Conservation (phyloP, 1,140 invertebrate species). For the Andrena cerasifolii region DNA sequence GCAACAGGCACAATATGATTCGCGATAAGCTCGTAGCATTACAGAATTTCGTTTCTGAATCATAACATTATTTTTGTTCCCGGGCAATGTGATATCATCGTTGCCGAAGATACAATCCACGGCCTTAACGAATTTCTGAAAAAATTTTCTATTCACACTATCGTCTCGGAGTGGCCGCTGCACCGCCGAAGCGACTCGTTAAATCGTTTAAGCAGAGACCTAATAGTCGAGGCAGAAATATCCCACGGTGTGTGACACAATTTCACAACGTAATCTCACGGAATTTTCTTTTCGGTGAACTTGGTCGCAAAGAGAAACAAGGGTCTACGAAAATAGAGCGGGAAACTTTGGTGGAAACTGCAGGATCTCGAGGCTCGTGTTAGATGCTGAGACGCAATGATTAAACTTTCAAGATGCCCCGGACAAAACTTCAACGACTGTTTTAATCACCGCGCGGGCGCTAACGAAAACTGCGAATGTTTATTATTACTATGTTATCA, state of each 20-base stretch:
- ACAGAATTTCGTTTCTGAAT: not conserved
- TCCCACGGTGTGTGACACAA: not conserved
- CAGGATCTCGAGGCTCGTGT: not conserved
- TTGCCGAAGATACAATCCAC: not conserved
- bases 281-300: not conserved
- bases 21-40: not conserved
- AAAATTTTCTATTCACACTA: not conserved
- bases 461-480: too few species aligned
- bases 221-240: not conserved
- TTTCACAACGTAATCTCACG: conserved; percentile 13
- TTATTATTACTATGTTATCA: too few species aligned
- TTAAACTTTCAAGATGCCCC: conserved; percentile 8
- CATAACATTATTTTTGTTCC: conserved; percentile 8
- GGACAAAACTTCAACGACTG: too few species aligned
- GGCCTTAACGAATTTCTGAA: not conserved
- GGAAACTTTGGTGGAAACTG: not conserved
- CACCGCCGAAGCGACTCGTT: not conserved
- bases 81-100: conserved; percentile 11
- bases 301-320: conserved; percentile 25
- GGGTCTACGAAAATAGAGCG: conserved; percentile 21
- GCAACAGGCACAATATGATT: not conserved
- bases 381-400: conserved; percentile 21
- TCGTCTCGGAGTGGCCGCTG: too few species aligned
- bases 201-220: not conserved
- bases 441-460: too few species aligned